Evolutionary conservation across 2,797 vertebrate species (phyloP), one percentile per base, ranked within the genome.

Genomic region (Enteromius treurensis): DNA sequence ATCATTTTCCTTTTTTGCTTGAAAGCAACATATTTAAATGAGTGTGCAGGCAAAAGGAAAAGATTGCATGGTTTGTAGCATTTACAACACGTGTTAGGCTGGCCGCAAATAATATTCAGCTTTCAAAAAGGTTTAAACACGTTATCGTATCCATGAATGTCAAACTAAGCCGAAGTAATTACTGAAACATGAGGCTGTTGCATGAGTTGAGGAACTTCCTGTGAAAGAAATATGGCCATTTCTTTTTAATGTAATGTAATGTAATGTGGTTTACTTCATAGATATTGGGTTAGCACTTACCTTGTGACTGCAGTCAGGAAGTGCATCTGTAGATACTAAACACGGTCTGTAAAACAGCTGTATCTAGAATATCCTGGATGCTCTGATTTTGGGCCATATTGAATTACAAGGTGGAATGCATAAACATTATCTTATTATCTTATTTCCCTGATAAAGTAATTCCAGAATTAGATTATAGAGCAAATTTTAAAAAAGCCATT

Each of bases 71-170:
- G 75, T 74, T 83, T 69, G 60, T 84, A 85, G 84, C 86, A 89
- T 88, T 87, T 80, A 84, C 77, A 77, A 73, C 51, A 70, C 82
- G 40, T 51, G 23, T 84, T 85, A 77, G 49, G 86, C 76, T 69
- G 51, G 79, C 89, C 82, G 74, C 79, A 82, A 89, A 90, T 86
- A 85, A 83, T 82, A 64, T 40, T 51, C 17, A 13, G 15, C 19
- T 64, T 64, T 32, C 60, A 32, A 64, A 62, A 15, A 15, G 60
- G 60, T 29, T 62, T 29, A 29, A 62, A 17, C 7, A 5, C 26
- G 32, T 64, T 49, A 49, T 32, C 15, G 0, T 32, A 32, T 32
- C 45, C 8, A 21, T 51, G 17, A 29, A 32, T 51, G 15, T 49
- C 6, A 6, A 73, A 34, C 26, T 21, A 73, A 15, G 23, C 42